Conservation (phyloP, 2,113 vertebrate species). For the Grantiella picta region DNA sequence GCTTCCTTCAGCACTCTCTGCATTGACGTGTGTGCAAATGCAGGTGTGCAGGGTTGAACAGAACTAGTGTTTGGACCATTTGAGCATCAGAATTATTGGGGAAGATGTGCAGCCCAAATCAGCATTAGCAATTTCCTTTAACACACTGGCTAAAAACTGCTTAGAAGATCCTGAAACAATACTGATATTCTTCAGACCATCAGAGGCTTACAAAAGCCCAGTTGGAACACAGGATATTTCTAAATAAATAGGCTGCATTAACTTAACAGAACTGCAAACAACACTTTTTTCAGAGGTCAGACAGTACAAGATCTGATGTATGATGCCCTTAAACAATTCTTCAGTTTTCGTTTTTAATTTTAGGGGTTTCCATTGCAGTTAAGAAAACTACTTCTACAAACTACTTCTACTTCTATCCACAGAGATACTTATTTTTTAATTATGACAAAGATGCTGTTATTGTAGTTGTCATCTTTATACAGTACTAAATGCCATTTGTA, state of each 20-base stretch:
- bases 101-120: neutral
- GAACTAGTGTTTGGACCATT: neutral
- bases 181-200: neutral
- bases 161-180: neutral
- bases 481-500: neutral
- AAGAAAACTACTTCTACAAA: neutral
- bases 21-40: neutral
- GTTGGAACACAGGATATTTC: neutral
- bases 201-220: neutral
- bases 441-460: neutral
- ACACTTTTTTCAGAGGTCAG: neutral
- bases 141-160: neutral
- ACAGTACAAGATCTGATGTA: neutral
- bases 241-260: neutral
- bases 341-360: neutral
- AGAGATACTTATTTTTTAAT: neutral
- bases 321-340: neutral
- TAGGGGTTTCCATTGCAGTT: neutral
- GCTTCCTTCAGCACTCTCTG: neutral
- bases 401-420: neutral
- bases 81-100: neutral
- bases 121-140: neutral
- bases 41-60: neutral
- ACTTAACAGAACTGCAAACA: neutral
- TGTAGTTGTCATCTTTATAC: neutral